Conservation (phyloP, 2,113 vertebrate genomes). For the Pithys albifrons region DNA sequence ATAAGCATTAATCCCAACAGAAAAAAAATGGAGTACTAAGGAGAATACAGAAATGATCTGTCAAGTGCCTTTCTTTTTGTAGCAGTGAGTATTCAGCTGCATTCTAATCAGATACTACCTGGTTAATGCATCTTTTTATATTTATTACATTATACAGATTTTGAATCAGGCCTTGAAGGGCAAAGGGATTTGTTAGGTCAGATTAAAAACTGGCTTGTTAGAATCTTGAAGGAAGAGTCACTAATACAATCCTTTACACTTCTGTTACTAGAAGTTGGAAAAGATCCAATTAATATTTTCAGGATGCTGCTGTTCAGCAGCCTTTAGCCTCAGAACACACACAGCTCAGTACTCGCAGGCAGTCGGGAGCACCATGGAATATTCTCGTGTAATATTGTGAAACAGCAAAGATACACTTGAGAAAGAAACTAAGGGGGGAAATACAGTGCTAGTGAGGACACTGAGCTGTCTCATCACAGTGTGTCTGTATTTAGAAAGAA, state of each 20-base stretch:
- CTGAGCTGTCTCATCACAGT: not conserved
- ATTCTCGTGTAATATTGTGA: not conserved
- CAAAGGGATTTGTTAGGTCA: conserved; percentile 13
- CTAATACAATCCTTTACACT: not conserved
- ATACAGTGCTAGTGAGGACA: not conserved
- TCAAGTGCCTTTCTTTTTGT: not conserved
- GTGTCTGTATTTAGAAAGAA: not conserved
- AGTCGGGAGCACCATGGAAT: fast-evolving
- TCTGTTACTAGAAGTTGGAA: not conserved
- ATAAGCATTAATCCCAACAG: not conserved
- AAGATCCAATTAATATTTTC: conserved; percentile 30
- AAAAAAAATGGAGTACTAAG: not conserved
- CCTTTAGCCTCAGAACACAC: not conserved
- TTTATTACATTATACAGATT: conserved; percentile 26
- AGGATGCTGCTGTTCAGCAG: not conserved
- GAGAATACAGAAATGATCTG: not conserved
- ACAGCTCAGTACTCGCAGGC: not conserved
- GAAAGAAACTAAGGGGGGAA: not conserved
- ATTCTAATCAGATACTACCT: not conserved
- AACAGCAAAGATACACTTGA: not conserved
- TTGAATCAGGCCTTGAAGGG: conserved; percentile 39
- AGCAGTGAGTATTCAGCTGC: not conserved
- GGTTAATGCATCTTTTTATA: conserved; percentile 20
- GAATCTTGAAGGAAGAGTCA: not conserved
- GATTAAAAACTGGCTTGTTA: conserved; percentile 15